Base-by-base conservation (phyloP, 2,888 invertebrate genomes). In the Dromius quadrimaculatus region DNA sequence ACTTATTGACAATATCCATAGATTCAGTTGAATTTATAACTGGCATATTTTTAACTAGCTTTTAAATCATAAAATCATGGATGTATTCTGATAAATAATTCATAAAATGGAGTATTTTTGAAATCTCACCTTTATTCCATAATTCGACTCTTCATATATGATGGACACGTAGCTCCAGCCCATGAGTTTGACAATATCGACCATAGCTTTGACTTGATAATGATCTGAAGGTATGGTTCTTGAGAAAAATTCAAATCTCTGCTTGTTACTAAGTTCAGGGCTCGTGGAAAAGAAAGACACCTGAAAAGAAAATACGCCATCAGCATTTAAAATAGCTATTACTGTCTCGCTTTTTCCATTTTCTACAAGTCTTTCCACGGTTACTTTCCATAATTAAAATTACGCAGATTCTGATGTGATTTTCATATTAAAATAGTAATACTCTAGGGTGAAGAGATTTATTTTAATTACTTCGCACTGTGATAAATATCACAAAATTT, bases 211-310 rank as follows among this genome's bases (percentile, higher is more conserved):
- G 1, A 94, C 94, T 83, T 97, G 97, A 81, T 96, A 93, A 79
- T 93, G 92, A 82, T 97, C 97, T 0, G 95, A 96, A 1, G 97
- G 97, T 76, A 97, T 97, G 2, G 97, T 97, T 45, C 97, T 86
- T 1, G 95, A 92, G 84, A 97, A 97, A 82, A 92, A 97, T 79
- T 97, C 96, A 82, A 96, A 97, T 2, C 97, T 88, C 75, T 96
- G 94, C 79, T 96, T 95, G 85, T 95, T 96, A 74, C 95, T 95
- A 74, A 97, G 84, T 81, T 96, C 96, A 0, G 97, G 94, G 75
- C 95, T 95, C 0, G 97, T 97, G 0, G 96, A 96, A 84, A 97
- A 97, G 84, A 94, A 97, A 0, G 96, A 96, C 11, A 97, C 95
- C 97, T 97, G 85, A 83, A 84, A 68, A 72, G 76, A 73, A 71